Evolutionary conservation across 2,888 invertebrate species (phyloP).

Genomic region (Cremastinae sp.): DNA sequence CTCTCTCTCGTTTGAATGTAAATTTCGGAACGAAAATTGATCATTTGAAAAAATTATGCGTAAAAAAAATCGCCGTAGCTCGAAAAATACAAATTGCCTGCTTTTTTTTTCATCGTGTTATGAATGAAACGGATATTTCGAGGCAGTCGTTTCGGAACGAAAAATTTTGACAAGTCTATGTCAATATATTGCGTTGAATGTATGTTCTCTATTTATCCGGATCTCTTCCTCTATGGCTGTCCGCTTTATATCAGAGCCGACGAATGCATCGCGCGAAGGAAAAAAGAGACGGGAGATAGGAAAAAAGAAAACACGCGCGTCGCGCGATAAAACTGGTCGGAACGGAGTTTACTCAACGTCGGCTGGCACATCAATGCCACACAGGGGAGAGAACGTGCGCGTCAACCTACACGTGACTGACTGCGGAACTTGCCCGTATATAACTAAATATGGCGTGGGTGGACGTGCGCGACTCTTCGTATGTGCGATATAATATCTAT

Average conservation of each 20-base stretch:
- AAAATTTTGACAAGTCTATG: constrained; percentile 17
- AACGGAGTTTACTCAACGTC: constrained; percentile 39
- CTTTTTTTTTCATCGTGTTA: constrained; percentile 5
- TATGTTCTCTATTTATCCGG: not conserved
- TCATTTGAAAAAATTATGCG: no score
- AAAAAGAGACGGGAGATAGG: not conserved
- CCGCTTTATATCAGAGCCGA: constrained; percentile 20
- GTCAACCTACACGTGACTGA: constrained; percentile 52
- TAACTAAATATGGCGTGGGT: constrained; percentile 35
- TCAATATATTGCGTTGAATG: not conserved
- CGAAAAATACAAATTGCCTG: constrained; percentile 3
- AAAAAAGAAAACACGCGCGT: constrained; percentile 24
- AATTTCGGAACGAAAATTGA: no score
- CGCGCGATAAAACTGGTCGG: constrained; percentile 48
- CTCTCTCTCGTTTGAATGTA: no score
- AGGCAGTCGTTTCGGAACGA: constrained; percentile 19
- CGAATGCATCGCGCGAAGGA: constrained; percentile 7
- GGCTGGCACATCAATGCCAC: constrained; percentile 44
- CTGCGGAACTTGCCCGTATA: constrained; percentile 30
- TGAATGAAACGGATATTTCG: constrained; percentile 12
- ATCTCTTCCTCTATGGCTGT: not conserved
- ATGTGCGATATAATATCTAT: constrained; percentile 15
- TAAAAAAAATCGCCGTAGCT: no score
- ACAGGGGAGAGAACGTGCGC: constrained; percentile 25
- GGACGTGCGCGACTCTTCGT: constrained; percentile 30